Percentiles rank a stretch among this genome's conserved stretches.
These are phyloP conservation scores for Anguilla anguilla DNA, from an alignment of 2,797 vertebrate genomes.

Conservation along the genomic window DNA sequence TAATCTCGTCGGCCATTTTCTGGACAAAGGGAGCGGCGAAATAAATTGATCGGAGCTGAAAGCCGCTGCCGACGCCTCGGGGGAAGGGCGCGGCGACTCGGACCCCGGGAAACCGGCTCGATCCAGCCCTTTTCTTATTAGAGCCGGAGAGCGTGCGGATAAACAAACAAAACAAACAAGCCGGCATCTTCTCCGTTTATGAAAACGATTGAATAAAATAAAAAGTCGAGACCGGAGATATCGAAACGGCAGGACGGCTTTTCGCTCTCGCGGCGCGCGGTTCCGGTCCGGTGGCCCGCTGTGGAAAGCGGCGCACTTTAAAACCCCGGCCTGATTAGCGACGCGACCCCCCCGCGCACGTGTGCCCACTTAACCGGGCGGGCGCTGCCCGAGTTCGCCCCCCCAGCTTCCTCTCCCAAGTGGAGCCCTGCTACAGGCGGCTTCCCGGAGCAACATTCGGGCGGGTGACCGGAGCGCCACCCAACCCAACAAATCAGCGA, in stretches of 20 bases:
- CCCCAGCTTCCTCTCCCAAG: background rate
- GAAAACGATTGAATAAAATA: no score
- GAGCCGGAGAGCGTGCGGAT: background rate
- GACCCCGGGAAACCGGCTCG: no score
- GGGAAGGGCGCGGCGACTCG: background rate
- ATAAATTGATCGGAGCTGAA: background rate
- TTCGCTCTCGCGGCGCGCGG: no score
- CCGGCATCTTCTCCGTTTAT: background rate
- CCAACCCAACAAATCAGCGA: background rate
- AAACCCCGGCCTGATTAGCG: background rate
- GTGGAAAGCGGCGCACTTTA: background rate
- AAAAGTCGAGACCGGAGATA: no score
- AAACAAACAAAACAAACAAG: background rate
- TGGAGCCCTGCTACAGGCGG: background rate
- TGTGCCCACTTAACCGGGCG: background rate
- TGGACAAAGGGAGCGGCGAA: background rate
- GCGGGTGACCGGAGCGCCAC: background rate
- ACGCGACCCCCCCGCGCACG: background rate
- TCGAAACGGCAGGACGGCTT: no score
- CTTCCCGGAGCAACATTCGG: background rate
- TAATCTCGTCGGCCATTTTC: background rate
- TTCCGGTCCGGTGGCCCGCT: background rate
- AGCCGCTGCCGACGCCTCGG: background rate
- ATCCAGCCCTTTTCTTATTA: background rate
- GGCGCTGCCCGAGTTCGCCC: background rate